Conservation (phyloP, 2,888 invertebrate species). For the Nymphalis c-album region DNA sequence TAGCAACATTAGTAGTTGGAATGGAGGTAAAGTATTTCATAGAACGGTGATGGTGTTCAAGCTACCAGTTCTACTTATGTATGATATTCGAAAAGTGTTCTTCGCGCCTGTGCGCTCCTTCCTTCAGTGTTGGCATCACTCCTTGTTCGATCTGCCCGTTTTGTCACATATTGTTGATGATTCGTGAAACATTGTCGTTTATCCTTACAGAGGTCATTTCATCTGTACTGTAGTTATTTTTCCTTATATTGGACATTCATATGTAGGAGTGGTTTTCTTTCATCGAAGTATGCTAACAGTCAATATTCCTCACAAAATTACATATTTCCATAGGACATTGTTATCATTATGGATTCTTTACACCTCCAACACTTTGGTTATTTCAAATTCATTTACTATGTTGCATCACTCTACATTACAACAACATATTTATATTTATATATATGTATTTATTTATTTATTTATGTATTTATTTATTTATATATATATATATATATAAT, state of each 20-base stretch:
- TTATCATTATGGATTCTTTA: constrained; percentile 12
- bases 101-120: neutral
- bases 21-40: constrained; percentile 1
- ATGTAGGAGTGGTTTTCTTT: neutral
- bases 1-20: constrained; percentile 21
- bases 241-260: neutral
- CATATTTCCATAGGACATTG: constrained; percentile 5
- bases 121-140: neutral
- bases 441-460: no score
- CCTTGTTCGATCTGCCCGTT: neutral
- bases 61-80: neutral
- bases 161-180: neutral
- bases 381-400: constrained; percentile 11
- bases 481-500: neutral
- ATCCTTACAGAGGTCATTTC: neutral
- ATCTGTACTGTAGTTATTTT: neutral
- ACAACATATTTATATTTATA: constrained; percentile 4
- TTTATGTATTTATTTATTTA: neutral
- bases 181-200: neutral
- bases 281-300: neutral
- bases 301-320: neutral
- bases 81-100: neutral
- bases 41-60: neutral
- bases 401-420: constrained; percentile 8
- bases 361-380: constrained; percentile 4